A percentile compares a stretch with the other conserved stretches of the same genome.
These are phyloP conservation scores for Tiphia femorata DNA, from an alignment of 2,888 invertebrate genomes.

Conservation along the genomic window DNA sequence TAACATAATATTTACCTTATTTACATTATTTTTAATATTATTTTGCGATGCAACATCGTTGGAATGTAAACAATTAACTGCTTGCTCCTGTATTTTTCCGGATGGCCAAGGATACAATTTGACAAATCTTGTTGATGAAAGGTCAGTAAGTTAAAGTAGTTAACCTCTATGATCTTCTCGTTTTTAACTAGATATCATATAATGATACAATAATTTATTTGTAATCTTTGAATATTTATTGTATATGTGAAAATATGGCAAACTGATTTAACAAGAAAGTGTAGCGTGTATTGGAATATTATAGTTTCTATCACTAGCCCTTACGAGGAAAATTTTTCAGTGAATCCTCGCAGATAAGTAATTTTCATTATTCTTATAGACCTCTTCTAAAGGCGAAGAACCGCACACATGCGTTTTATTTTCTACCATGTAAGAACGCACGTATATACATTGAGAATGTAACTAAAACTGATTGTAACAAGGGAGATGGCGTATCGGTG, in stretches of 20 bases:
- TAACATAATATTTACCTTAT: constrained; percentile 5
- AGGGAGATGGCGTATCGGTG: constrained; percentile 43
- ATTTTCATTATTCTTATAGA: constrained; percentile 11
- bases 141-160: constrained; percentile 17
- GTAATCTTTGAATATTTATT: no score
- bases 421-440: constrained; percentile 64
- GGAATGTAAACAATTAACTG: constrained; percentile 45
- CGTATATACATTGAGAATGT: constrained; percentile 22
- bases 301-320: constrained; percentile 19
- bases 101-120: constrained; percentile 59
- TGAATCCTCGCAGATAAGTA: neutral
- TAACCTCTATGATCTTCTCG: constrained; percentile 32
- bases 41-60: constrained; percentile 26
- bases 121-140: constrained; percentile 32
- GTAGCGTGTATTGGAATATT: neutral
- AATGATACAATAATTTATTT: neutral
- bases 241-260: neutral
- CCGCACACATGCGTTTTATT: constrained; percentile 34
- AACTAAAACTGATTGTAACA: no score
- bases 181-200: neutral
- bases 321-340: neutral
- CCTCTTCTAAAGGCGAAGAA: accelerated
- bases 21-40: constrained; percentile 18
- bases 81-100: constrained; percentile 60
- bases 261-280: no score